Percentiles rank a stretch among this genome's conserved stretches.
Evolutionary conservation across 2,888 invertebrate species (phyloP).

Genomic region (Drosophila affinis): DNA sequence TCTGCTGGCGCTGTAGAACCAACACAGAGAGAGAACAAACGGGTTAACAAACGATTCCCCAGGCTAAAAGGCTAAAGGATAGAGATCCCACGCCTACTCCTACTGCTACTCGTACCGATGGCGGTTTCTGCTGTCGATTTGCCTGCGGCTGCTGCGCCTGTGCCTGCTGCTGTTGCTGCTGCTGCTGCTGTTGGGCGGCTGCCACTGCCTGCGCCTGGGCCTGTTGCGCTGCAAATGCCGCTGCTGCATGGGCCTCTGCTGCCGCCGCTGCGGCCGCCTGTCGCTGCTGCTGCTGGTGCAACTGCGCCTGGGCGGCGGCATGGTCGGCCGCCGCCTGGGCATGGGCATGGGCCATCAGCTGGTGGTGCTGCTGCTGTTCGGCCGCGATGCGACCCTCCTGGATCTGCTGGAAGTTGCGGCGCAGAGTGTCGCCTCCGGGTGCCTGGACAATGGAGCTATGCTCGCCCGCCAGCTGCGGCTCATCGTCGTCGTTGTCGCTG

Average conservation of each 20-base stretch:
- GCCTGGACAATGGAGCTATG: conserved; percentile 96
- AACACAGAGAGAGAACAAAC: neutral
- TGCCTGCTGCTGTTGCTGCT: conserved; percentile 84
- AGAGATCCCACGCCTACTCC: conserved; percentile 53
- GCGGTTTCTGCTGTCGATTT: conserved; percentile 85
- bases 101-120: conserved; percentile 77
- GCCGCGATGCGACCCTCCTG: conserved; percentile 90
- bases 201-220: conserved; percentile 81
- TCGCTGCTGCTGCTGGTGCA: conserved; percentile 82
- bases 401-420: conserved; percentile 98
- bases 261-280: conserved; percentile 84
- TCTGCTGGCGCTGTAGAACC: conserved; percentile 81
- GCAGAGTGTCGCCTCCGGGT: conserved; percentile 96
- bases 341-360: conserved; percentile 71
- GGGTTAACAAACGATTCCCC: neutral
- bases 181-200: conserved; percentile 82
- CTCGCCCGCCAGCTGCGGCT: conserved; percentile 95
- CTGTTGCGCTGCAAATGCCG: conserved; percentile 61
- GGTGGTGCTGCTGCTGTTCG: conserved; percentile 85
- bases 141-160: conserved; percentile 86
- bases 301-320: conserved; percentile 81
- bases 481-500: conserved; percentile 98
- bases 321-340: conserved; percentile 72
- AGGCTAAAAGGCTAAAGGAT: neutral
- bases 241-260: conserved; percentile 79